A percentile compares a stretch with the other conserved stretches of the same genome.
Conservation (phyloP, 2,888 invertebrate species). For the Clepsis dumicolana region DNA sequence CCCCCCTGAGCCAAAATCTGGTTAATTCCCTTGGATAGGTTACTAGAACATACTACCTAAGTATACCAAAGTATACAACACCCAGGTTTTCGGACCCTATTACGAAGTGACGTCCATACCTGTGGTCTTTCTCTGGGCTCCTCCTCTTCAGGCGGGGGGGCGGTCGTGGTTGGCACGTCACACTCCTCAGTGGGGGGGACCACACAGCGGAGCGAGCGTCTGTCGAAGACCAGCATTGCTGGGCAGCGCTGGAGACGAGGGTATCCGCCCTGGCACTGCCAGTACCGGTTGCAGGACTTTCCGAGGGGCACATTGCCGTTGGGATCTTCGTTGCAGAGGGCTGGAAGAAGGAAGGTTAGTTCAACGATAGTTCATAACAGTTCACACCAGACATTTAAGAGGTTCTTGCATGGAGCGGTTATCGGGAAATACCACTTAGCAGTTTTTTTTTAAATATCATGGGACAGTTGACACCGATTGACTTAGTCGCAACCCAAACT, state of each 20-base stretch:
- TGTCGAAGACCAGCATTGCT: constrained; percentile 96
- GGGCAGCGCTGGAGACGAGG: constrained; percentile 96
- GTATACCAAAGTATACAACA: too few species aligned
- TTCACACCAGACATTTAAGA: too few species aligned
- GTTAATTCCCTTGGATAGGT: too few species aligned
- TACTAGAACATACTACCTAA: too few species aligned
- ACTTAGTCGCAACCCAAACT: too few species aligned
- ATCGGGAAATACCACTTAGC: too few species aligned
- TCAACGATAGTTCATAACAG: neutral
- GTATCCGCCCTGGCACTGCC: constrained; percentile 97
- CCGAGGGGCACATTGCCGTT: constrained; percentile 96
- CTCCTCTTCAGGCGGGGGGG: constrained; percentile 87
- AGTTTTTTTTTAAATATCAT: too few species aligned
- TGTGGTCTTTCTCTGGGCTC: constrained; percentile 48
- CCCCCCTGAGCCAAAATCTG: too few species aligned
- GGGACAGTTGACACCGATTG: too few species aligned
- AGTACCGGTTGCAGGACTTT: constrained; percentile 97
- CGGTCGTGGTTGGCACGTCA: constrained; percentile 92
- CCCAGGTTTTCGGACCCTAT: neutral
- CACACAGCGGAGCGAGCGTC: constrained; percentile 92
- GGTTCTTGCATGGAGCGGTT: too few species aligned
- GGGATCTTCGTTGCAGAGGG: constrained; percentile 95
- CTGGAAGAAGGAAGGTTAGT: constrained; percentile 77
- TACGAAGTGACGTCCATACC: constrained; percentile 1
- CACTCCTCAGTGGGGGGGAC: constrained; percentile 96